Percentiles rank a stretch among this genome's conserved stretches.
phyloP scores from a whole-genome alignment of 2,888 invertebrate genomes.

The Lamproptera curius region DNA sequence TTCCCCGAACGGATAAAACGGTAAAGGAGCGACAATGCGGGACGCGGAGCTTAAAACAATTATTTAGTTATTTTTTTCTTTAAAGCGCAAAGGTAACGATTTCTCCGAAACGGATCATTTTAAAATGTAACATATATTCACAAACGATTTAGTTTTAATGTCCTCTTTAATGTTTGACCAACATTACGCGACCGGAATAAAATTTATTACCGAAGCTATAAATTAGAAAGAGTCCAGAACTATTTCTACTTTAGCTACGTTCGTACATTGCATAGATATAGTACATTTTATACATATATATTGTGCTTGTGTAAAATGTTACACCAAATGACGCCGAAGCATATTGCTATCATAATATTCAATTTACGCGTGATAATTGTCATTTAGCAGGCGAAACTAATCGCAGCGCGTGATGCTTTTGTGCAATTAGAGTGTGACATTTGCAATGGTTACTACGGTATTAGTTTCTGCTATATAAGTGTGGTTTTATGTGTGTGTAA shows the following conservation, averaged over 20 bases:
- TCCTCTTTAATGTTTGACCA: not conserved
- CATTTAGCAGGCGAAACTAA: too few species aligned
- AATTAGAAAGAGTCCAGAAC: not conserved
- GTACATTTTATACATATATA: too few species aligned
- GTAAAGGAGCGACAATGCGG: conserved; percentile 2
- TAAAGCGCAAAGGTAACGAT: not conserved
- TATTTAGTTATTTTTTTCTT: not conserved
- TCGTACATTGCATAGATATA: too few species aligned
- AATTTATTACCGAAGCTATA: not conserved
- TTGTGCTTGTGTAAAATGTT: too few species aligned
- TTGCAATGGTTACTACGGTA: too few species aligned
- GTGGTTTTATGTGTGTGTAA: too few species aligned
- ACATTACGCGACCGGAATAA: not conserved
- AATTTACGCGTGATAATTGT: too few species aligned
- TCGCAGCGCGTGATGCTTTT: too few species aligned
- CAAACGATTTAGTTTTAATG: not conserved
- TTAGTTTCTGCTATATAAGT: too few species aligned
- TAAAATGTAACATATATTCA: not conserved
- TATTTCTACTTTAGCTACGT: not conserved
- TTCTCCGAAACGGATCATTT: conserved; percentile 3
- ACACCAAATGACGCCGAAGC: too few species aligned
- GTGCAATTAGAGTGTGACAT: too few species aligned
- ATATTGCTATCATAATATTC: too few species aligned
- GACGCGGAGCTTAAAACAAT: conserved; percentile 4
- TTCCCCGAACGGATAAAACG: conserved; percentile 16